Evolutionary conservation across 2,797 vertebrate species (phyloP).

Genomic region (Hemibagrus guttatus): DNA sequence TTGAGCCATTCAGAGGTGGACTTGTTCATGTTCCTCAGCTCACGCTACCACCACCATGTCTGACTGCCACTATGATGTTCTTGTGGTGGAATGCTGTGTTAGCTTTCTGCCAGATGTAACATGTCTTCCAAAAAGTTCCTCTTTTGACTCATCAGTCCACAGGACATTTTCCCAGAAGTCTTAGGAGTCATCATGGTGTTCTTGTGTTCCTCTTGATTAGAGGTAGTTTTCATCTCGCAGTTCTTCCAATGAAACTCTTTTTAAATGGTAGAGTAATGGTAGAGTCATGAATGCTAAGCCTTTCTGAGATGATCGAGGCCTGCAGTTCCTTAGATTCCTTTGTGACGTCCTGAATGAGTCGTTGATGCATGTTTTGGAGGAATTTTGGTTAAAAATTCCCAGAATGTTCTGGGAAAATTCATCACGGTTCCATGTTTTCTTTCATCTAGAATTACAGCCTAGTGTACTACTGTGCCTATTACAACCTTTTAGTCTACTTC

Average conservation of each 20-base stretch:
- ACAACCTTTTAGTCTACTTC: neutral
- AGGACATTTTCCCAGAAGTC: neutral
- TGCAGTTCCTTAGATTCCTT: no score
- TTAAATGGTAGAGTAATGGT: neutral
- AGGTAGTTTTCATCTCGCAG: neutral
- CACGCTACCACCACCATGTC: neutral
- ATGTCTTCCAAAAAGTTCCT: neutral
- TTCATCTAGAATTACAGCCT: neutral
- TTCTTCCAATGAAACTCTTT: neutral
- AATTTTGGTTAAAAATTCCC: no score
- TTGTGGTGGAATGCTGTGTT: neutral
- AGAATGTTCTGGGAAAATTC: neutral
- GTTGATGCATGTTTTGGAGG: no score
- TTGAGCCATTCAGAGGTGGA: neutral
- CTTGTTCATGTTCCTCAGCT: neutral
- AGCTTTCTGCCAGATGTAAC: constrained; percentile 1
- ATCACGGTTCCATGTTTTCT: neutral
- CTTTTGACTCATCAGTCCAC: neutral
- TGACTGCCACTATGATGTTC: neutral
- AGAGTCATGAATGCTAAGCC: neutral
- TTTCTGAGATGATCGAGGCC: neutral
- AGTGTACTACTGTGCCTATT: neutral
- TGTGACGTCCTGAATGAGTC: no score
- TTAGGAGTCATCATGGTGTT: neutral
- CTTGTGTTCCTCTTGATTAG: neutral